phyloP scores from a whole-genome alignment of 2,113 vertebrate genomes.

The Eulemur rufifrons region DNA sequence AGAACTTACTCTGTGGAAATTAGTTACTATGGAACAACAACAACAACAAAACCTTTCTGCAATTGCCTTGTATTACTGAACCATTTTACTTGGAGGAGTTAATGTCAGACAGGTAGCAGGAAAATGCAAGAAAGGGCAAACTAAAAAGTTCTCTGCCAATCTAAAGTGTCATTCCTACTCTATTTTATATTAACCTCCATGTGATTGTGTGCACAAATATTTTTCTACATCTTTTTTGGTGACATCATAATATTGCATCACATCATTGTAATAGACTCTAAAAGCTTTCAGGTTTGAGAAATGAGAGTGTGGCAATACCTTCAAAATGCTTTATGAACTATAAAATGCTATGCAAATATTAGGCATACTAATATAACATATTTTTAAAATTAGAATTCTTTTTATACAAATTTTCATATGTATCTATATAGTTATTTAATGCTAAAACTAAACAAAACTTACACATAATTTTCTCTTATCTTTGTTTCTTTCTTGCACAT shows the following conservation, averaged over 20 bases:
- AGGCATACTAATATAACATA: background rate
- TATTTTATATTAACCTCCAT: background rate
- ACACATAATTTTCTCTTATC: slow-evolving; percentile 59
- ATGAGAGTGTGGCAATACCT: background rate
- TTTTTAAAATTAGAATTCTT: slow-evolving; percentile 54
- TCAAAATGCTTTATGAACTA: slow-evolving; percentile 7
- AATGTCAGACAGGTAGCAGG: background rate
- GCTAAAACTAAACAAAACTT: slow-evolving; percentile 43
- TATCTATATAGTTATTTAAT: background rate
- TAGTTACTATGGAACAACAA: background rate
- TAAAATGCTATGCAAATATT: background rate
- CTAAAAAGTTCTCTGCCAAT: background rate
- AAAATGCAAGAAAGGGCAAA: background rate
- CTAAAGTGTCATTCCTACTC: background rate
- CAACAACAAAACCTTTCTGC: background rate
- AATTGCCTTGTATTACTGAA: background rate
- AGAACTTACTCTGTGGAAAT: background rate
- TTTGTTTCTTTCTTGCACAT: slow-evolving; percentile 51
- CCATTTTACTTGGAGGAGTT: background rate
- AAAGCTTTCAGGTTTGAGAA: background rate
- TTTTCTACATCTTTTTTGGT: slow-evolving; percentile 27
- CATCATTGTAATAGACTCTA: background rate
- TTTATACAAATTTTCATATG: background rate
- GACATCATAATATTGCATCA: background rate
- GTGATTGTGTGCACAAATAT: background rate